These are phyloP conservation scores for Gasteruption jaculator DNA, from an alignment of 2,888 invertebrate species.

Conservation along the genomic window DNA sequence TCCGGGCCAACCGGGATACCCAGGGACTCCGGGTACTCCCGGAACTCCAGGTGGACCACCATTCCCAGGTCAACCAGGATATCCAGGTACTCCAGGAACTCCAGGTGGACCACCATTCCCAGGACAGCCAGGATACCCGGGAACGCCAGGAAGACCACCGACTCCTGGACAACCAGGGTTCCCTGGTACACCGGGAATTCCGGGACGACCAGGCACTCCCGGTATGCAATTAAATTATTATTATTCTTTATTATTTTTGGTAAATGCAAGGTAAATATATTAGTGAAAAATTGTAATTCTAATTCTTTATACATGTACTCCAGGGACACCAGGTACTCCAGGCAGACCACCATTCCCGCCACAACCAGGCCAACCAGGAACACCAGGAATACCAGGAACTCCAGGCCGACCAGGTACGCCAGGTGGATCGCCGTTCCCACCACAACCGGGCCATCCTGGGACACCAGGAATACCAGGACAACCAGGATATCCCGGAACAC, in stretches of 20 bases:
- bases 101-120: slow-evolving; percentile 29
- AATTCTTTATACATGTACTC: no score
- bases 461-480: slow-evolving; percentile 10
- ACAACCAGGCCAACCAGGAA: slow-evolving; percentile 16
- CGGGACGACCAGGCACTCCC: no score
- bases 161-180: slow-evolving; percentile 27
- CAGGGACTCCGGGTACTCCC: no score
- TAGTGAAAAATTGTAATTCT: no score
- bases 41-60: slow-evolving; percentile 24
- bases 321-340: slow-evolving; percentile 19
- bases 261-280: no score
- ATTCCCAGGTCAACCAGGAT: no score
- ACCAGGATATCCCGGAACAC: slow-evolving; percentile 21
- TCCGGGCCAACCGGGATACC: no score
- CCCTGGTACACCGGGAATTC: slow-evolving; percentile 16
- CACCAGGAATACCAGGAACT: slow-evolving; percentile 39
- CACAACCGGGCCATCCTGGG: slow-evolving; percentile 19
- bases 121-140: no score
- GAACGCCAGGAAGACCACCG: no score
- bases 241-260: no score
- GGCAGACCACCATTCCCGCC: slow-evolving; percentile 21
- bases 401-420: slow-evolving; percentile 25
- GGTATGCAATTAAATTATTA: no score
- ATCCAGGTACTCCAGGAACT: slow-evolving; percentile 22
- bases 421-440: slow-evolving; percentile 31